These are phyloP conservation scores for Crocallis elinguaria DNA, from an alignment of 2,888 invertebrate species.

Conservation along the genomic window DNA sequence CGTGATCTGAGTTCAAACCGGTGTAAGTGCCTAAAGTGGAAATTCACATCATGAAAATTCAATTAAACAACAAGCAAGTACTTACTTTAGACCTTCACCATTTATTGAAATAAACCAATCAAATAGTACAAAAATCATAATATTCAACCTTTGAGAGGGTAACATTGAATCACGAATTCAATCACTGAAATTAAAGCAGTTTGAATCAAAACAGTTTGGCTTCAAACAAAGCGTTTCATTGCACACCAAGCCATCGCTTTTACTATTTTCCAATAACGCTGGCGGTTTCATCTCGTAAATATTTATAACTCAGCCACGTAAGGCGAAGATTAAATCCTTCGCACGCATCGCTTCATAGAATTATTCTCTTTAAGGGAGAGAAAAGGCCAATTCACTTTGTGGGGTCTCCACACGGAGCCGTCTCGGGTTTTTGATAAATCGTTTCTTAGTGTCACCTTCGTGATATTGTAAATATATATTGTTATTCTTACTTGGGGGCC, in stretches of 20 bases:
- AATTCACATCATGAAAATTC: no score
- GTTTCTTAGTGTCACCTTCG: no score
- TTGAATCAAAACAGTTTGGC: neutral
- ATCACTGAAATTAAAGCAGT: neutral
- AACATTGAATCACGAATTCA: neutral
- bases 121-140: no score
- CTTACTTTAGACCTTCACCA: no score
- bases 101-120: no score
- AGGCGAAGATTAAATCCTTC: conserved; percentile 51
- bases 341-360: conserved; percentile 43
- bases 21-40: no score
- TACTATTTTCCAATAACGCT: conserved; percentile 45
- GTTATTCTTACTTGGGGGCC: no score
- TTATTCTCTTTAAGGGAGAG: conserved; percentile 29
- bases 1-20: no score
- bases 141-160: no score
- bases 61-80: no score
- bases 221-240: conserved; percentile 13
- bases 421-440: no score
- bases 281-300: conserved; percentile 56
- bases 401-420: neutral
- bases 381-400: conserved; percentile 4
- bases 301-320: conserved; percentile 51
- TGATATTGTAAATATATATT: no score
- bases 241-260: conserved; percentile 25